phyloP scores from a whole-genome alignment of 1,140 invertebrate species.

The Danaus melanippus region DNA sequence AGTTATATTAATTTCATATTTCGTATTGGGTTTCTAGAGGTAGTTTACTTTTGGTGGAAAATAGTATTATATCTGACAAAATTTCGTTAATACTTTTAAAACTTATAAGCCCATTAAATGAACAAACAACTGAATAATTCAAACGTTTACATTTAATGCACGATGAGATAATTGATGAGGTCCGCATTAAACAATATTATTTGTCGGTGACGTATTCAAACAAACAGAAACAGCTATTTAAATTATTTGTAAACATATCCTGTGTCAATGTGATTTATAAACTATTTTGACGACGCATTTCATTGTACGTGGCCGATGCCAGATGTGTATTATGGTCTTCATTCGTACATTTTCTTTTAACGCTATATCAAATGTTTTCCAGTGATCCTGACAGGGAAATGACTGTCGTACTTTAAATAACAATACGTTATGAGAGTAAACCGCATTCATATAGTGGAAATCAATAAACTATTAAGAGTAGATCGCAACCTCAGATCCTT shows the following conservation, averaged over 20 bases:
- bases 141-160: neutral
- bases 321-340: too few relatives aligned
- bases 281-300: neutral
- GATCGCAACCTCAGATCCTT: too few relatives aligned
- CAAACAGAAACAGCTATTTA: conserved; percentile 38
- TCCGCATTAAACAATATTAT: conserved; percentile 5
- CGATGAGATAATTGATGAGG: conserved; percentile 6
- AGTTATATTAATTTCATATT: neutral
- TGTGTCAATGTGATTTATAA: conserved; percentile 13
- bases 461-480: too few relatives aligned
- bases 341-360: too few relatives aligned
- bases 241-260: conserved; percentile 43
- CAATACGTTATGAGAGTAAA: too few relatives aligned
- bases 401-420: too few relatives aligned
- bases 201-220: conserved; percentile 6
- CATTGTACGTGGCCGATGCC: too few relatives aligned
- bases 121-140: conserved; percentile 1
- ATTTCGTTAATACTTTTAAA: too few relatives aligned
- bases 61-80: neutral
- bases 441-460: too few relatives aligned
- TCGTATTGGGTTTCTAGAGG: neutral
- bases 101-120: too few relatives aligned
- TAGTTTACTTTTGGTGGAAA: neutral
- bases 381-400: too few relatives aligned
- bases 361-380: too few relatives aligned